Evolutionary conservation across 2,888 invertebrate genomes (phyloP), one percentile per base, ranked within the genome.

Genomic region (Alentia gelatinosa): DNA sequence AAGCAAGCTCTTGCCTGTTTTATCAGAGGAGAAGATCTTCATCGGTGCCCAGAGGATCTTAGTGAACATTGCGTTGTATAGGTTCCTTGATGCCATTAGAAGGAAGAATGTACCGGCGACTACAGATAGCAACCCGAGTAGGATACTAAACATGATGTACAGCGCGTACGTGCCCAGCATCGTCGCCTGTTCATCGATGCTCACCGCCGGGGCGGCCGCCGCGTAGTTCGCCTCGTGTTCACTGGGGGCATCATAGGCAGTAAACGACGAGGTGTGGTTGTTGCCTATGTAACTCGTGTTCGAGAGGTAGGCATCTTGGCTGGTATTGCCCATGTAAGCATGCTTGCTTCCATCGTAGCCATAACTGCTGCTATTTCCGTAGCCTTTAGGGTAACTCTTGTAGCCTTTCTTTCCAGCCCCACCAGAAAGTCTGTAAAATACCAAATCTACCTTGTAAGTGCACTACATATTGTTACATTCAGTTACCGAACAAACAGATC

Each of bases 21-120:
- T 83, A 39, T 83, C 83, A 23, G 83, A 37, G 39, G 83, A 83
- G 83, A 83, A 83, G 3, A 26, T 37, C 30, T 83, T 83, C 83
- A 83, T 83, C 3, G 83, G 83, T 40, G 83, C 83, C 26, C 39
- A 40, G n/a, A 83, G 35, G 12, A 83, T 83, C 40, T 40, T 37
- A 19, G 23, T 83, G 83, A 83, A 83, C 83, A 83, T 83, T 1
- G 37, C 3, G n/a, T 37, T 83, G 83, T 83, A 83, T 3, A 83
- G 83, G 19, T 40, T 83, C 12, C 40, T 19, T 15, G 83, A 37
- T n/a, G 83, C 83, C 39, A 40, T 40, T 5, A 40, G 37, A 15
- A 83, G 23, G 30, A 83, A 83, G 7, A 83, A n/a, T 23, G 37
- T 83, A 9, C 83, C 83, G 15, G n/a, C 4, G 7, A 83, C 23